Evolutionary conservation across 2,888 invertebrate genomes (phyloP).

Genomic region (Acleris literana): DNA sequence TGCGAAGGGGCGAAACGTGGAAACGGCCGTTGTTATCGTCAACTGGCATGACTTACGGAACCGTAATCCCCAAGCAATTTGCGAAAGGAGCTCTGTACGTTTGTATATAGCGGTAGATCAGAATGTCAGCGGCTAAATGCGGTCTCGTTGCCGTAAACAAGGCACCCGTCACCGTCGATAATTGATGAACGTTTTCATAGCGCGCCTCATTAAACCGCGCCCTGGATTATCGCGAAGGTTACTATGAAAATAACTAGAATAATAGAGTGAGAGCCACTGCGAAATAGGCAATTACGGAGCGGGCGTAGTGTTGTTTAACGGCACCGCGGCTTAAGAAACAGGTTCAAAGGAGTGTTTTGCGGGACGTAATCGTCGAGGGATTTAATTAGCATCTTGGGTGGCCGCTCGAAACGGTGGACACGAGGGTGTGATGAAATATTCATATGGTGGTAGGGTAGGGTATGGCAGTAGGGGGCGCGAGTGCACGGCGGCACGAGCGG

Average conservation of each 20-base stretch:
- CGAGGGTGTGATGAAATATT: slow-evolving; percentile 58
- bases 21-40: slow-evolving; percentile 10
- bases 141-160: slow-evolving; percentile 78
- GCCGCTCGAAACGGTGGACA: slow-evolving; percentile 44
- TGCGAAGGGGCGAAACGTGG: slow-evolving; percentile 4
- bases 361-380: slow-evolving; percentile 41
- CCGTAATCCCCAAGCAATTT: slow-evolving; percentile 18
- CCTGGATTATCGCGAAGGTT: slow-evolving; percentile 77
- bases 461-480: slow-evolving; percentile 45
- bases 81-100: slow-evolving; percentile 19
- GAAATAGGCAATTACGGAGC: slow-evolving; percentile 20
- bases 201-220: slow-evolving; percentile 78
- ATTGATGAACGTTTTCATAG: slow-evolving; percentile 80
- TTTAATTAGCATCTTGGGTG: slow-evolving; percentile 50
- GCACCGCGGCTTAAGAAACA: slow-evolving; percentile 44
- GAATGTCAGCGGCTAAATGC: slow-evolving; percentile 70
- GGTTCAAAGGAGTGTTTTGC: slow-evolving; percentile 33
- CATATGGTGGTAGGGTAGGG: slow-evolving; percentile 50
- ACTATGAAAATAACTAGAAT: slow-evolving; percentile 60
- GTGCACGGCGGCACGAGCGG: slow-evolving; percentile 48
- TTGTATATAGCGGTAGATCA: slow-evolving; percentile 27
- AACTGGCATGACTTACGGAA: slow-evolving; percentile 18
- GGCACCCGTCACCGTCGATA: slow-evolving; percentile 75
- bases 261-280: slow-evolving; percentile 45
- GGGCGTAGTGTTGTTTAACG: slow-evolving; percentile 49